These are phyloP conservation scores for Dione juno DNA, from an alignment of 2,888 invertebrate species.

Conservation along the genomic window DNA sequence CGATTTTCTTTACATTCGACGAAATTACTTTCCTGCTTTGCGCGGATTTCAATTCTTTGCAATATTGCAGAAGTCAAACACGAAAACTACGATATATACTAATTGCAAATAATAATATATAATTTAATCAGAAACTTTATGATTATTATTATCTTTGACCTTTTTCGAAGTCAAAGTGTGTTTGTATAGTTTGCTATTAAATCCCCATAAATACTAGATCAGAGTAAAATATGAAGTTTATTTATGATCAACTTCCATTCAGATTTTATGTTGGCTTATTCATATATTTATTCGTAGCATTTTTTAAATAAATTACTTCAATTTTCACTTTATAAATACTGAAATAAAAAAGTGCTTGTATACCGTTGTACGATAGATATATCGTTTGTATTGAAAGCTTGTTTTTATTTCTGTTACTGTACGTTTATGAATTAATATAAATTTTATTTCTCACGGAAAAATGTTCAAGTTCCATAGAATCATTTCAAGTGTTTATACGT, in stretches of 20 bases:
- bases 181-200: no score
- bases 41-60: slow-evolving; percentile 21
- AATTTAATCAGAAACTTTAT: neutral
- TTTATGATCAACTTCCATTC: neutral
- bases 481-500: slow-evolving; percentile 31
- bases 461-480: slow-evolving; percentile 25
- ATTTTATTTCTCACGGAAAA: slow-evolving; percentile 18
- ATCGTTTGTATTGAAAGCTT: neutral
- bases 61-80: slow-evolving; percentile 1
- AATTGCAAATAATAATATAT: neutral
- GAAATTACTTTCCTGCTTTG: slow-evolving; percentile 34
- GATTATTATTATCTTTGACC: neutral
- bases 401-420: slow-evolving; percentile 3
- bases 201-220: neutral
- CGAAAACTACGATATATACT: neutral
- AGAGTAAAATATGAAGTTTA: neutral
- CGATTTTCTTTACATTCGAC: slow-evolving; percentile 38
- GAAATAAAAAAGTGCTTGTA: neutral
- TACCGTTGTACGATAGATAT: neutral
- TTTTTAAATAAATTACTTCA: neutral
- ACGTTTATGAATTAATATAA: slow-evolving; percentile 6
- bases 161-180: neutral
- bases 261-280: neutral
- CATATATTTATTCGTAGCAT: neutral
- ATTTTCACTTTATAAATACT: neutral